Evolutionary conservation across 1,140 invertebrate species (phyloP), one percentile per base, ranked within the genome.

Genomic region (Liolophura sinensis): DNA sequence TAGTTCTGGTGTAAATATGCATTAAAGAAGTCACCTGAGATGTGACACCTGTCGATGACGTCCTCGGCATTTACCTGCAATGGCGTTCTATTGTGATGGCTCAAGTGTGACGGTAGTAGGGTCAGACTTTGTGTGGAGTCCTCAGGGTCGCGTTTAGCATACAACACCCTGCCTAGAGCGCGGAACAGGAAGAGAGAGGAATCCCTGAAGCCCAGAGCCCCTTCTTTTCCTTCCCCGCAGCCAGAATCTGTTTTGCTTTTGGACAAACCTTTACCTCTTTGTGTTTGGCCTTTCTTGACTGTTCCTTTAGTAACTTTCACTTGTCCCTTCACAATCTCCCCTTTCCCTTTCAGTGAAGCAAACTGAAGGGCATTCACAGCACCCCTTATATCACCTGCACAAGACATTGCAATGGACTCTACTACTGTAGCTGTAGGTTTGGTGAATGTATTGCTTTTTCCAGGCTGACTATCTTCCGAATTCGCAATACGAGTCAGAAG

Each of bases 281-380:
- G 51, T 54, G 18, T 12, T 12, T 54, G 51, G 22, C 51, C 50
- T 56, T 49, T 52, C 52, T 61, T 40, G 65, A 47, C 51, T 50
- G 47, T 61, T 69, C 58, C 16, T 60, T 62, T 6, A 64, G 46
- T 12, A 51, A 50, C 22, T 48, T 46, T 57, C 9, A 40, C 31
- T 40, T 70, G 60, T 46, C 49, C 68, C 63, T 65, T 69, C 12
- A 65, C 24, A 40, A 56, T 65, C 52, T 47, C 55, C 31, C 22
- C 18, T 55, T 63, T 59, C 78, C 78, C 78, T 77, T 74, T 76
- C 57, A 78, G 70, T 74, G 81, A 82, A 49, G 77, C 74, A 78
- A 84, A 84, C 72, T 84, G 83, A 22, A 84, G 64, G n/a, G 81
- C 70, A 68, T 84, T 84, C 15, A 84, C 73, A 51, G 82, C 83